These are phyloP conservation scores for Cheilosia grossa DNA, from an alignment of 2,888 invertebrate genomes.

Conservation along the genomic window DNA sequence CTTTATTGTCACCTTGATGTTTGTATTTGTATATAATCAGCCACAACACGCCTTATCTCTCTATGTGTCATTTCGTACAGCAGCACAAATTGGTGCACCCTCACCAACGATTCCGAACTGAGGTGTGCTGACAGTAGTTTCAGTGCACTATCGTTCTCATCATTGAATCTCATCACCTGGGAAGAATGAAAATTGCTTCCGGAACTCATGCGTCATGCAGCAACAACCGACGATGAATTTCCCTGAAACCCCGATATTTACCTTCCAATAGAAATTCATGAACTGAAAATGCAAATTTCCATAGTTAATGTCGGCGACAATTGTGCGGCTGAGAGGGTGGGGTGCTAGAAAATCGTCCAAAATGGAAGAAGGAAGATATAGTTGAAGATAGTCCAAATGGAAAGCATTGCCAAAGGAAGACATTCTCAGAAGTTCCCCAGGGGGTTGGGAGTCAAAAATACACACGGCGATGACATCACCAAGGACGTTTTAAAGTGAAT, in stretches of 20 bases:
- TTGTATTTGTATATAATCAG: not conserved
- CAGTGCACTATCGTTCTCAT: constrained; percentile 5
- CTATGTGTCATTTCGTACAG: not conserved
- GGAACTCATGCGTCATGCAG: constrained; percentile 53
- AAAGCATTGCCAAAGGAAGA: not conserved
- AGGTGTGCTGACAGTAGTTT: constrained; percentile 9
- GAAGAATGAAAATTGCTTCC: constrained; percentile 42
- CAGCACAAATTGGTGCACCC: constrained; percentile 52
- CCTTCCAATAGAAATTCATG: constrained; percentile 64
- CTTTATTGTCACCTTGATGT: constrained; percentile 38
- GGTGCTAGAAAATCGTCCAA: not conserved
- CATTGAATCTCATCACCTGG: constrained; percentile 47
- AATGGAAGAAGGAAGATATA: not conserved
- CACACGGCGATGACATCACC: constrained; percentile 51
- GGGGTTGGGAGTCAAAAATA: constrained; percentile 1
- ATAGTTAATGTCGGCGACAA: constrained; percentile 28
- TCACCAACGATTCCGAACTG: constrained; percentile 1
- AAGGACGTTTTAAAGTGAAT: constrained; percentile 62
- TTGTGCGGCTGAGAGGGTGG: not conserved
- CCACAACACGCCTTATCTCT: constrained; percentile 5
- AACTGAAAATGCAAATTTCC: constrained; percentile 63
- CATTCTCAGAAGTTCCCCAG: constrained; percentile 4
- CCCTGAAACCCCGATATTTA: constrained; percentile 36
- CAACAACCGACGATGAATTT: constrained; percentile 38
- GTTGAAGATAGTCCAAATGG: not conserved